Conservation (phyloP, 30 jellyfish, hydroid and myxozoan genomes). For the Aurelia aurita complex sp. Pacific region DNA sequence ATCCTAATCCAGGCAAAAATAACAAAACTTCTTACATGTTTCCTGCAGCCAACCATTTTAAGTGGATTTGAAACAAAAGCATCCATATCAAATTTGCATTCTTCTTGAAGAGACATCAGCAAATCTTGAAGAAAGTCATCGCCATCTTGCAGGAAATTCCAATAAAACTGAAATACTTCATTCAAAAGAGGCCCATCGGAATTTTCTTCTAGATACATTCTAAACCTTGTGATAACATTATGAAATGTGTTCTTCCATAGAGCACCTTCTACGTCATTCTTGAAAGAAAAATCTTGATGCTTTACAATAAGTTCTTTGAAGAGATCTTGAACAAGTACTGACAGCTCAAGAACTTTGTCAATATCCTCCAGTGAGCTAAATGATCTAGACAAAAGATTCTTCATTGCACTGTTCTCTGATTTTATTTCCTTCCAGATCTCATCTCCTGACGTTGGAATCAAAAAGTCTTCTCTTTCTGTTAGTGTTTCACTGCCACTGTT, state of each 20-base stretch:
- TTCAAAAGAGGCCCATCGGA: slow-evolving; percentile 11
- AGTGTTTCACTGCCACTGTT: neutral
- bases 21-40: slow-evolving; percentile 49
- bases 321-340: slow-evolving; percentile 75
- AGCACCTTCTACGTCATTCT: slow-evolving; percentile 76
- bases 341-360: slow-evolving; percentile 51
- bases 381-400: slow-evolving; percentile 30
- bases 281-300: slow-evolving; percentile 76
- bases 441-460: slow-evolving; percentile 13
- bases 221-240: slow-evolving; percentile 63
- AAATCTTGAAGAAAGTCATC: slow-evolving; percentile 75
- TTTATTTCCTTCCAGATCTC: slow-evolving; percentile 35
- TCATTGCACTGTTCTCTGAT: slow-evolving; percentile 21
- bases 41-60: slow-evolving; percentile 66
- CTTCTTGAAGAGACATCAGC: slow-evolving; percentile 55
- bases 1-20: too few relatives aligned
- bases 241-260: slow-evolving; percentile 90
- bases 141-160: slow-evolving; percentile 91
- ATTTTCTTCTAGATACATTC: slow-evolving; percentile 30
- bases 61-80: slow-evolving; percentile 62
- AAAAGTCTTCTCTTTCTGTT: neutral
- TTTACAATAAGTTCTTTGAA: slow-evolving; percentile 78
- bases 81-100: slow-evolving; percentile 61
- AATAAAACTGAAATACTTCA: slow-evolving; percentile 68
- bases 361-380: slow-evolving; percentile 54